phyloP scores from a whole-genome alignment of 1,140 invertebrate species.

The Steinernema khuongi region DNA sequence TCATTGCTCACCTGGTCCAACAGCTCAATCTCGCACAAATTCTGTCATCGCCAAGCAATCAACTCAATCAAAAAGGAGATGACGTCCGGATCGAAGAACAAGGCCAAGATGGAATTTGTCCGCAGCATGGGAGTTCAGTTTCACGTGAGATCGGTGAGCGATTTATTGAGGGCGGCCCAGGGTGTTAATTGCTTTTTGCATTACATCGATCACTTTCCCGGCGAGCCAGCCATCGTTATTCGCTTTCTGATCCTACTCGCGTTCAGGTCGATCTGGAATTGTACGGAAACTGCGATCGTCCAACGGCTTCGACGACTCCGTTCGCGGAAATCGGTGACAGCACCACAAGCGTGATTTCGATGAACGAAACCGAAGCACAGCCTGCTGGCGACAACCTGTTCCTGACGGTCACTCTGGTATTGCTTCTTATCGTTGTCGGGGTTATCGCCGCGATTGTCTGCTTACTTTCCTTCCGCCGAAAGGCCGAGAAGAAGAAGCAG shows the following conservation, averaged over 20 bases:
- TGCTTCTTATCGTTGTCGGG: background rate
- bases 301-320: background rate
- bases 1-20: constrained; percentile 31
- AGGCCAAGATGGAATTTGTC: constrained; percentile 28
- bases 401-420: background rate
- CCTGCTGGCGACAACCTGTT: background rate
- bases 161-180: constrained; percentile 21
- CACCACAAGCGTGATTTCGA: background rate
- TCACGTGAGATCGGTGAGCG: constrained; percentile 24
- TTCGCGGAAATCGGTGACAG: background rate
- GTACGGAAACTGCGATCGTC: constrained; percentile 6
- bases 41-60: constrained; percentile 27
- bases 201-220: constrained; percentile 23
- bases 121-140: constrained; percentile 31
- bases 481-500: constrained; percentile 1
- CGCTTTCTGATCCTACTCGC: background rate
- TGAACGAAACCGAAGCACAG: constrained; percentile 2
- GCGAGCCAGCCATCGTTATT: constrained; percentile 12
- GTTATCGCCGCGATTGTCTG: background rate
- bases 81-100: constrained; percentile 30
- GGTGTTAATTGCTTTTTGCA: constrained; percentile 24
- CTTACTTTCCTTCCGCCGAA: background rate
- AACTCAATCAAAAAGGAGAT: constrained; percentile 24
- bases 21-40: constrained; percentile 33
- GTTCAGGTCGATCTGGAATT: constrained; percentile 2